These are phyloP conservation scores for Cichlasoma orientale DNA, from an alignment of 2,797 vertebrate species.

Conservation along the genomic window DNA sequence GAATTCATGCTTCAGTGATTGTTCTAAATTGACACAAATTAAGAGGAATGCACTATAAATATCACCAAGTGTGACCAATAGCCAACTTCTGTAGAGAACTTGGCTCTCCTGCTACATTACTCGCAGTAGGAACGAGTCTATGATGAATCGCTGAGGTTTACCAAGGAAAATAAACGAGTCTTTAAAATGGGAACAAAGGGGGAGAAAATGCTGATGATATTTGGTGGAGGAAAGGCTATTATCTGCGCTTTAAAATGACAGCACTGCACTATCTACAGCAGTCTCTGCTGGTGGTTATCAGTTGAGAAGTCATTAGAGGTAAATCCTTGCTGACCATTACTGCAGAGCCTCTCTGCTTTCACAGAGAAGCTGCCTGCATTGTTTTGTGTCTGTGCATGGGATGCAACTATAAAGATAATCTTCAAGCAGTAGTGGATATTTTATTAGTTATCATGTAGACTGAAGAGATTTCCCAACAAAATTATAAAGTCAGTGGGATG, in stretches of 20 bases:
- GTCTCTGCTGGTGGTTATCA: conserved; percentile 10
- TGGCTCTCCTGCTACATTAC: conserved; percentile 17
- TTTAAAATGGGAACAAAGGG: conserved; percentile 44
- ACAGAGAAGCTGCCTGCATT: not conserved
- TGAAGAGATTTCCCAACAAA: not conserved
- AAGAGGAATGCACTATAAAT: conserved; percentile 27
- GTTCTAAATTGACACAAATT: conserved; percentile 40
- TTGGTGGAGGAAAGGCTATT: conserved; percentile 48
- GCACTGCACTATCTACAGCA: conserved; percentile 42
- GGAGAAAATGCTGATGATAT: conserved; percentile 66
- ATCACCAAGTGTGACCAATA: conserved; percentile 45
- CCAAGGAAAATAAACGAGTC: conserved; percentile 52
- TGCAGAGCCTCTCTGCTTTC: conserved; percentile 14
- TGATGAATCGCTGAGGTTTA: conserved; percentile 60
- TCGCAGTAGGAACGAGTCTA: conserved; percentile 4
- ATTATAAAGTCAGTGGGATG: not conserved
- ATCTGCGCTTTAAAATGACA: conserved; percentile 65
- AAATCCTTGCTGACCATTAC: conserved; percentile 22
- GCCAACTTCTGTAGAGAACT: conserved; percentile 28
- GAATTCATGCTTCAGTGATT: conserved; percentile 3
- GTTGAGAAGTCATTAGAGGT: conserved; percentile 29
- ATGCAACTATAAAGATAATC: not conserved
- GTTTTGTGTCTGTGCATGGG: not conserved
- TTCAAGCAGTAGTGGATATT: not conserved
- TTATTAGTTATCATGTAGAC: not conserved